Percentiles rank a stretch among this genome's conserved stretches.
phyloP scores from a whole-genome alignment of 2,888 invertebrate genomes.

The Margaritifera margaritifera region DNA sequence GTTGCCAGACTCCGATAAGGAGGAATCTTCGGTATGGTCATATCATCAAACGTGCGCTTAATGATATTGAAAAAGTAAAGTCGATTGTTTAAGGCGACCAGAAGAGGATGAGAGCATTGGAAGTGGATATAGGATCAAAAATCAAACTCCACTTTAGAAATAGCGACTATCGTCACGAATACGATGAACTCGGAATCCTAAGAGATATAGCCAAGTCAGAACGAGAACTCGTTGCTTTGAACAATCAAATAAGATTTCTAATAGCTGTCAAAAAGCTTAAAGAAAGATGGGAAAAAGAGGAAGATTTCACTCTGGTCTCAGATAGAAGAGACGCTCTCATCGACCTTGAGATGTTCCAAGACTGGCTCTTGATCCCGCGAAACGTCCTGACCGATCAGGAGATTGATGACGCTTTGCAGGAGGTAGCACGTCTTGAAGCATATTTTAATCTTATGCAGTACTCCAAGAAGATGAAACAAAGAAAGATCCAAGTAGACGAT shows the following conservation, averaged over 20 bases:
- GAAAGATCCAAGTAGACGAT: background rate
- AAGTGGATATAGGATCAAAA: background rate
- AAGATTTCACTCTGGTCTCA: too few species aligned
- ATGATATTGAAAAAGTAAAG: slow-evolving; percentile 70
- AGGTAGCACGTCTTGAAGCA: slow-evolving; percentile 19
- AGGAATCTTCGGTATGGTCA: slow-evolving; percentile 78
- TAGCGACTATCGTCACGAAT: slow-evolving; percentile 1
- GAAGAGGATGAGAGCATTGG: slow-evolving; percentile 2
- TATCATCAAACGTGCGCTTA: slow-evolving; percentile 73
- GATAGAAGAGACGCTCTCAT: background rate
- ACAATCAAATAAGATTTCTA: too few species aligned
- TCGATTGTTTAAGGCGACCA: slow-evolving; percentile 16
- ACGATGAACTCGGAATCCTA: background rate
- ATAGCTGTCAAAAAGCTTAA: too few species aligned
- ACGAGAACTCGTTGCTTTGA: slow-evolving; percentile 1
- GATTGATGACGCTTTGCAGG: slow-evolving; percentile 26
- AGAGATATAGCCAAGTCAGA: background rate
- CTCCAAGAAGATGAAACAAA: background rate
- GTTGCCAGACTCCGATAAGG: slow-evolving; percentile 78
- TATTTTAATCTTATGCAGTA: slow-evolving; percentile 12
- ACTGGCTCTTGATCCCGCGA: slow-evolving; percentile 6
- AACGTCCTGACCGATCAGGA: slow-evolving; percentile 36
- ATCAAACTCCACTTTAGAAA: slow-evolving; percentile 14
- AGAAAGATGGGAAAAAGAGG: too few species aligned
- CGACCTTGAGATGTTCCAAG: background rate